These are phyloP conservation scores for Erebia palarica DNA, from an alignment of 2,888 invertebrate species.

Conservation along the genomic window DNA sequence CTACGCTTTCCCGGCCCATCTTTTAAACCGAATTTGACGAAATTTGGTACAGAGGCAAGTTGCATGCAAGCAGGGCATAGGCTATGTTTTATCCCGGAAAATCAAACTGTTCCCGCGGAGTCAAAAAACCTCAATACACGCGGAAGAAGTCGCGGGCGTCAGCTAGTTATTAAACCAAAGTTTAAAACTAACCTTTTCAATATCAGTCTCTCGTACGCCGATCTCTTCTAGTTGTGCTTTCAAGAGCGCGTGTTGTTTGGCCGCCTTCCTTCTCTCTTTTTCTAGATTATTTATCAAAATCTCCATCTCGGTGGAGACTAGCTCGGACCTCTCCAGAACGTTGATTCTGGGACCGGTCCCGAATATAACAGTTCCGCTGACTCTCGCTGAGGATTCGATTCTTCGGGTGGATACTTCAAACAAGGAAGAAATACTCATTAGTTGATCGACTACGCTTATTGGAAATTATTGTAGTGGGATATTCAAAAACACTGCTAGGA, in stretches of 20 bases:
- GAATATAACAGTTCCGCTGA: conserved; percentile 61
- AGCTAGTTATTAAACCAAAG: background rate
- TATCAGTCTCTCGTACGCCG: conserved; percentile 73
- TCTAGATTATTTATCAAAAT: conserved; percentile 60
- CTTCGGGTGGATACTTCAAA: conserved; percentile 53
- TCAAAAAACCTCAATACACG: too few relatives aligned
- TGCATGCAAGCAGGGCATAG: too few relatives aligned
- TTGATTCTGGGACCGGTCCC: conserved; percentile 73
- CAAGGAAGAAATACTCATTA: too few relatives aligned
- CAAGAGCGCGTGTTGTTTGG: conserved; percentile 64
- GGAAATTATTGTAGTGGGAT: too few relatives aligned
- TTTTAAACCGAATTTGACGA: too few relatives aligned
- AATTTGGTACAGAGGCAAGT: too few relatives aligned
- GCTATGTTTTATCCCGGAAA: too few relatives aligned
- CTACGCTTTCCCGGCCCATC: too few relatives aligned
- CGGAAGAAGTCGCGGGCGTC: too few relatives aligned
- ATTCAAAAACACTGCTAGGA: too few relatives aligned
- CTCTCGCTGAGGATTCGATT: conserved; percentile 64
- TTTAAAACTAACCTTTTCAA: conserved; percentile 53
- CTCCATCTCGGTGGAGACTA: conserved; percentile 77
- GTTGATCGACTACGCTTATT: too few relatives aligned
- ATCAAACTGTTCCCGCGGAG: too few relatives aligned
- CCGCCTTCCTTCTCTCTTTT: conserved; percentile 55
- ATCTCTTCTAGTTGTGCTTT: conserved; percentile 82
- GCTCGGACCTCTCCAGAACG: conserved; percentile 74